Evolutionary conservation across 2,888 invertebrate genomes (phyloP).

Genomic region (Mesopsocus fuscifrons): DNA sequence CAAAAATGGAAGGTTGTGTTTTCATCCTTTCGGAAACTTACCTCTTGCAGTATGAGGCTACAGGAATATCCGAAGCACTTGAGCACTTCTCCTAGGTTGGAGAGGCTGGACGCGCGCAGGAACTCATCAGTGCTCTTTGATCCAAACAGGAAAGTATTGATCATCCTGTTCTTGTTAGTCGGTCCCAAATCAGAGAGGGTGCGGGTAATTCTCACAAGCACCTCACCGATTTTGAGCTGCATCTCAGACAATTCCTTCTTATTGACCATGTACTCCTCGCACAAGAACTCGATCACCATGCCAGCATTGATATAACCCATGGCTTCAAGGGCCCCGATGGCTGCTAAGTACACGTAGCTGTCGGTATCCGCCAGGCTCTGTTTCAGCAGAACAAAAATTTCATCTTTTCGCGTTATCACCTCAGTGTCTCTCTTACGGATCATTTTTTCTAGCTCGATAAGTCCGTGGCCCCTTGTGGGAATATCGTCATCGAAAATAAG

Average conservation of each 20-base stretch:
- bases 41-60: slow-evolving; percentile 54
- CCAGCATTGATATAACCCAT: slow-evolving; percentile 46
- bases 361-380: slow-evolving; percentile 55
- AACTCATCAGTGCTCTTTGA: slow-evolving; percentile 49
- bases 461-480: slow-evolving; percentile 65
- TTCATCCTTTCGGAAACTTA: no score
- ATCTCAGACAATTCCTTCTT: slow-evolving; percentile 33
- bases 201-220: slow-evolving; percentile 50
- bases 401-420: slow-evolving; percentile 39
- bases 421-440: slow-evolving; percentile 42
- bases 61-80: slow-evolving; percentile 51
- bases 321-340: slow-evolving; percentile 54
- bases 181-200: slow-evolving; percentile 49
- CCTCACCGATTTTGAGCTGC: slow-evolving; percentile 63
- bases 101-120: slow-evolving; percentile 60
- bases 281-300: slow-evolving; percentile 43
- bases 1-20: no score
- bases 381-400: slow-evolving; percentile 7
- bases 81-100: slow-evolving; percentile 67
- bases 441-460: slow-evolving; percentile 52
- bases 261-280: slow-evolving; percentile 40
- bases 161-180: slow-evolving; percentile 42
- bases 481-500: slow-evolving; percentile 50
- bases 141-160: slow-evolving; percentile 51
- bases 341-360: slow-evolving; percentile 62